These are phyloP conservation scores for Cairina moschata DNA, from an alignment of 2,113 vertebrate species.

Conservation along the genomic window DNA sequence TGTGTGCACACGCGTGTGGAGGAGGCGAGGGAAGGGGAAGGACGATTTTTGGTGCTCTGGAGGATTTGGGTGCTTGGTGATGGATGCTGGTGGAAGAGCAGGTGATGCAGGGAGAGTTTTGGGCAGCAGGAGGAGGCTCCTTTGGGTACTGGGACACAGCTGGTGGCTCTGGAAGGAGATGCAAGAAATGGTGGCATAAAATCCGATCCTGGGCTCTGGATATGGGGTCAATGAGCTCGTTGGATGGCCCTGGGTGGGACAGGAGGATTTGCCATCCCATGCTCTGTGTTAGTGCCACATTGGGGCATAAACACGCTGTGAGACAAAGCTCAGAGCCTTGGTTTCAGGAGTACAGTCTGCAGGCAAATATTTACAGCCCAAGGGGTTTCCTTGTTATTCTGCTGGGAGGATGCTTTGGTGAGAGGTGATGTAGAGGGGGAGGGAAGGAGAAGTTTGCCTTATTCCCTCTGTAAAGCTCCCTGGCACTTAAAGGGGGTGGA, in stretches of 20 bases:
- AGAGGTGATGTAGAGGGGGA: not conserved
- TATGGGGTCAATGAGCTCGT: too few relatives aligned
- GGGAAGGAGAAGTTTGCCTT: not conserved
- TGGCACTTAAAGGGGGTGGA: not conserved
- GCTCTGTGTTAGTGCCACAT: not conserved
- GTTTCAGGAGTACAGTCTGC: not conserved
- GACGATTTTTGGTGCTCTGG: too few relatives aligned
- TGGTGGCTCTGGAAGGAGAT: not conserved
- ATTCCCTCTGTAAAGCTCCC: not conserved
- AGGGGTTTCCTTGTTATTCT: not conserved
- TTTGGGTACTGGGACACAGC: not conserved
- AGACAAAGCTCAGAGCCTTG: not conserved
- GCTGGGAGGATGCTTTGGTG: not conserved
- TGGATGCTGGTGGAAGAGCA: not conserved
- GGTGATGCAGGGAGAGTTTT: fast-evolving
- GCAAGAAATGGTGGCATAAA: too few relatives aligned
- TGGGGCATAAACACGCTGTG: not conserved
- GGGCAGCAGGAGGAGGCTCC: not conserved
- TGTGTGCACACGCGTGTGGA: not conserved
- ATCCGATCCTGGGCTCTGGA: too few relatives aligned
- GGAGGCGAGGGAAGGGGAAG: not conserved
- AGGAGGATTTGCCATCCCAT: not conserved
- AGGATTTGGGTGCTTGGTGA: not conserved
- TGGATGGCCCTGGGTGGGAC: not conserved
- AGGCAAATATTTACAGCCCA: not conserved